A percentile compares a stretch with the other conserved stretches of the same genome.
Evolutionary conservation across 1,140 invertebrate species (phyloP).

Genomic region (Drosophila pseudoobscura): DNA sequence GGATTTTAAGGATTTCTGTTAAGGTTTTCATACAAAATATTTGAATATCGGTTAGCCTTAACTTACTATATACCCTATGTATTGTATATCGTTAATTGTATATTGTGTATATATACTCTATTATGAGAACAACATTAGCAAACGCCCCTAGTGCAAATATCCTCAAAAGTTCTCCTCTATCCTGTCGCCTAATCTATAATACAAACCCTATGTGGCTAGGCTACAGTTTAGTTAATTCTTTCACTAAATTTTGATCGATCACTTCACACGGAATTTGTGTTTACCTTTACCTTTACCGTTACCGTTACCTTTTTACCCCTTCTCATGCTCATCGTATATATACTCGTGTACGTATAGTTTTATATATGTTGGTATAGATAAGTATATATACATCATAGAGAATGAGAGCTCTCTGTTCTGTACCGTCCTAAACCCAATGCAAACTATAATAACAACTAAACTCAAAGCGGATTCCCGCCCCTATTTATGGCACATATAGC

Average conservation of each 20-base stretch:
- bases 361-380: too few species aligned
- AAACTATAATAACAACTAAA: constrained; percentile 52
- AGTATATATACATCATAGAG: constrained; percentile 1
- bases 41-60: constrained; percentile 43
- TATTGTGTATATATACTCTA: constrained; percentile 29
- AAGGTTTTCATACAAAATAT: constrained; percentile 57
- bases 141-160: constrained; percentile 55
- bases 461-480: constrained; percentile 16
- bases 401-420: constrained; percentile 27
- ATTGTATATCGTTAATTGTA: too few species aligned
- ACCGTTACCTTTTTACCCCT: not conserved
- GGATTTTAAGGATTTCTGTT: constrained; percentile 20
- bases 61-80: not conserved
- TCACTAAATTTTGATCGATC: constrained; percentile 77
- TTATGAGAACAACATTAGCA: constrained; percentile 55
- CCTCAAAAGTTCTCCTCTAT: constrained; percentile 46
- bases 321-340: constrained; percentile 5
- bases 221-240: constrained; percentile 72
- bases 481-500: constrained; percentile 76
- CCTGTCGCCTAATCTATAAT: constrained; percentile 42
- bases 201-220: constrained; percentile 63
- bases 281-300: too few species aligned
- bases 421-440: constrained; percentile 30
- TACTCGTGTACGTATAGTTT: constrained; percentile 1
- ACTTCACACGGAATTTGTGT: constrained; percentile 61